Evolutionary conservation across 1,140 invertebrate species (phyloP).

Genomic region (Diorhabda carinulata): DNA sequence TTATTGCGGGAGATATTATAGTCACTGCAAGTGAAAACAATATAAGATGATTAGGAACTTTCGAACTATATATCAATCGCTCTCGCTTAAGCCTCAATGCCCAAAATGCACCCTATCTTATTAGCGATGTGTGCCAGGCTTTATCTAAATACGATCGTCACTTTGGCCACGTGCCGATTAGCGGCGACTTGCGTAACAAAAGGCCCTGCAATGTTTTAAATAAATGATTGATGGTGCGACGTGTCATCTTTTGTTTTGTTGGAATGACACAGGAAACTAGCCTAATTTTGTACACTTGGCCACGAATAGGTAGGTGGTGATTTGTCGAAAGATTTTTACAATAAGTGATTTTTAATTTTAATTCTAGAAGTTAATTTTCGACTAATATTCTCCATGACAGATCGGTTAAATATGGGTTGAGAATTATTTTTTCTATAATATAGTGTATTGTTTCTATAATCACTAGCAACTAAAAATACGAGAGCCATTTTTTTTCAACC

Average conservation of each 20-base stretch:
- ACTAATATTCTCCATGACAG: background rate
- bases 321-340: background rate
- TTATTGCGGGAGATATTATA: too few relatives aligned
- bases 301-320: background rate
- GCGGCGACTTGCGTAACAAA: background rate
- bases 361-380: background rate
- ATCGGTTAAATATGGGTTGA: too few relatives aligned
- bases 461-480: too few relatives aligned
- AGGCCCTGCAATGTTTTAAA: background rate
- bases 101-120: background rate
- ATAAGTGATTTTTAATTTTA: background rate
- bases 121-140: background rate
- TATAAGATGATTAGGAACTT: too few relatives aligned
- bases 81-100: background rate
- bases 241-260: background rate
- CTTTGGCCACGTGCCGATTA: background rate
- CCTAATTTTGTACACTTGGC: background rate
- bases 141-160: background rate
- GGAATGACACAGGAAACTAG: background rate
- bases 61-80: too few relatives aligned
- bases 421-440: too few relatives aligned
- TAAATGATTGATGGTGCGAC: background rate
- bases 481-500: too few relatives aligned
- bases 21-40: too few relatives aligned
- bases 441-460: too few relatives aligned